Percentiles rank a stretch among this genome's conserved stretches.
These are phyloP conservation scores for Troides helena DNA, from an alignment of 2,888 invertebrate species.

Conservation along the genomic window DNA sequence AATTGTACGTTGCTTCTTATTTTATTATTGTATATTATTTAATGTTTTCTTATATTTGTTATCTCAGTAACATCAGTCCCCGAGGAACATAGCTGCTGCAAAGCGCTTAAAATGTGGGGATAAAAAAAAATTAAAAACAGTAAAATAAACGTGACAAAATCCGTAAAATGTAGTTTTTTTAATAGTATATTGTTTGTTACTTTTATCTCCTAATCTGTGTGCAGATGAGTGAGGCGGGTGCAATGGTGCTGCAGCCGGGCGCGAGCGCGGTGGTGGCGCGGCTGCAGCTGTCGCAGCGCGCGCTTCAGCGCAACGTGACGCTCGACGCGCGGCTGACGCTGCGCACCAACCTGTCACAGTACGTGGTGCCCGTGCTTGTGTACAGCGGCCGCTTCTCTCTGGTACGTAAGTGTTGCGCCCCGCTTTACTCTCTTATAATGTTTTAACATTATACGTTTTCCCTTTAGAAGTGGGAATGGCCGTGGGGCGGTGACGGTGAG, in stretches of 20 bases:
- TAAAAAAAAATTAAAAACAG: no score
- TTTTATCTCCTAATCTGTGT: no score
- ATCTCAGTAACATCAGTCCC: no score
- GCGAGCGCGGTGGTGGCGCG: not conserved
- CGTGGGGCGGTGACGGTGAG: slow-evolving; percentile 36
- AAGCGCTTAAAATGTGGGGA: no score
- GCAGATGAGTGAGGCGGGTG: not conserved
- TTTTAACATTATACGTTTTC: not conserved
- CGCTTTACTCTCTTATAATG: not conserved
- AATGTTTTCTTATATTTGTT: no score
- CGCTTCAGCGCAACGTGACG: slow-evolving; percentile 29
- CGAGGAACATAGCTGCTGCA: no score
- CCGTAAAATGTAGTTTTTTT: no score
- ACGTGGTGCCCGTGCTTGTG: slow-evolving; percentile 68
- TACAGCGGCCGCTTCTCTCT: slow-evolving; percentile 66
- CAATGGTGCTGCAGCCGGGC: slow-evolving; percentile 10
- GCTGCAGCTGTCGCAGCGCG: slow-evolving; percentile 40
- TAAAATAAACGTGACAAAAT: no score
- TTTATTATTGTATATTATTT: no score
- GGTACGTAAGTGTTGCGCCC: slow-evolving; percentile 35
- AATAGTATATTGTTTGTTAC: no score
- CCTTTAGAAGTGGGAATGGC: slow-evolving; percentile 64
- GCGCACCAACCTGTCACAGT: slow-evolving; percentile 72
- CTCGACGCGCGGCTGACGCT: slow-evolving; percentile 48
- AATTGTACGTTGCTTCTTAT: no score